Conservation (phyloP, 2,113 vertebrate species). For the Melanerpes aurifrons region DNA sequence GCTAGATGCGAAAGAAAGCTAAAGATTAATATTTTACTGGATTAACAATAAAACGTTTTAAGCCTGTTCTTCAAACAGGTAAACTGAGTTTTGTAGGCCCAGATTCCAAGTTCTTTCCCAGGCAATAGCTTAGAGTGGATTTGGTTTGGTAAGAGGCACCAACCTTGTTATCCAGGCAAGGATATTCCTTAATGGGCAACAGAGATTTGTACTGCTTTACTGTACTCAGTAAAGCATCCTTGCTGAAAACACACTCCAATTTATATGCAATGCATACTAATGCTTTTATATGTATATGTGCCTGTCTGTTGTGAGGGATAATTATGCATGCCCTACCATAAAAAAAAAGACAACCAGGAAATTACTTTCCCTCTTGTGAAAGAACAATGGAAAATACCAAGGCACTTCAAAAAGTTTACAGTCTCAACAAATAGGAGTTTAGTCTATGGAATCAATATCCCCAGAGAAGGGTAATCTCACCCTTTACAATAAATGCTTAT, state of each 20-base stretch:
- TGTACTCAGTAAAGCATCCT: not conserved
- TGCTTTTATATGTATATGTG: not conserved
- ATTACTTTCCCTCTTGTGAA: not conserved
- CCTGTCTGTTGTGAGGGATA: not conserved
- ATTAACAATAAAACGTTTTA: not conserved
- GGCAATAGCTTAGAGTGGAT: not conserved
- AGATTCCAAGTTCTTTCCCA: not conserved
- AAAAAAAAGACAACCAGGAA: not conserved
- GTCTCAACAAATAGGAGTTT: not conserved
- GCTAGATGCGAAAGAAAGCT: conserved; percentile 73
- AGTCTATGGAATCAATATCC: not conserved
- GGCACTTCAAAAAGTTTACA: not conserved
- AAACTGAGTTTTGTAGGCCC: not conserved
- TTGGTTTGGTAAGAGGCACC: not conserved
- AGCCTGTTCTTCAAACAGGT: not conserved
- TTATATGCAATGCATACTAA: not conserved
- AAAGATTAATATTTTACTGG: not conserved
- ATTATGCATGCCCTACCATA: not conserved
- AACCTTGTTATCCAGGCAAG: not conserved
- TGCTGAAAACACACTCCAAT: not conserved
- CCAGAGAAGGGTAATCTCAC: not conserved
- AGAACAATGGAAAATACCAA: not conserved
- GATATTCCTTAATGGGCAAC: not conserved
- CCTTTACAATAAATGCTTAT: not conserved
- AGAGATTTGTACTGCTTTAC: not conserved